A percentile compares a stretch with the other conserved stretches of the same genome.
These are phyloP conservation scores for Pandemis corylana DNA, from an alignment of 2,888 invertebrate genomes.

Conservation along the genomic window DNA sequence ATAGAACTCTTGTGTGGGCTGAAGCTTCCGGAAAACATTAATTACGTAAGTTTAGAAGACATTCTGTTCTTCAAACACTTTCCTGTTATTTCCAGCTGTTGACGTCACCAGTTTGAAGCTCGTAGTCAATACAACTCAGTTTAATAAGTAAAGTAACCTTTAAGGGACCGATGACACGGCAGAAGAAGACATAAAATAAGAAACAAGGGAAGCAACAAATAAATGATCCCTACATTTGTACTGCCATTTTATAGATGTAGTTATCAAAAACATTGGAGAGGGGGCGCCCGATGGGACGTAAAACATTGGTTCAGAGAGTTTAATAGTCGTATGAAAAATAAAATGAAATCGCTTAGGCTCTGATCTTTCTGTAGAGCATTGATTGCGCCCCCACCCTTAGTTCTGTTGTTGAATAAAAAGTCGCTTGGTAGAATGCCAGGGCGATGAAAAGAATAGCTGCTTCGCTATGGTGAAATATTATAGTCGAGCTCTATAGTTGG, in stretches of 20 bases:
- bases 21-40: constrained; percentile 61
- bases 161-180: constrained; percentile 7
- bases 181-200: constrained; percentile 32
- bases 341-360: constrained; percentile 65
- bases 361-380: constrained; percentile 72
- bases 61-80: constrained; percentile 21
- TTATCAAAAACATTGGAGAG: constrained; percentile 35
- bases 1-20: constrained; percentile 50
- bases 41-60: constrained; percentile 56
- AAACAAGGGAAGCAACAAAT: constrained; percentile 28
- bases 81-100: constrained; percentile 2
- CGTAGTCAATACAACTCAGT: constrained; percentile 5
- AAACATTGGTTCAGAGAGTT: constrained; percentile 52
- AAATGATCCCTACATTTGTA: constrained; percentile 26
- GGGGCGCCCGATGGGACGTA: constrained; percentile 29
- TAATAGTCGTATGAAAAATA: constrained; percentile 64
- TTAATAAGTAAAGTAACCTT: background rate
- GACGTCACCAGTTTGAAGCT: background rate
- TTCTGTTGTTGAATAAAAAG: constrained; percentile 77
- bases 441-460: constrained; percentile 73
- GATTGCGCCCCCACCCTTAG: constrained; percentile 72
- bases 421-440: constrained; percentile 79
- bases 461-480: constrained; percentile 69
- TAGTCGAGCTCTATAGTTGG: constrained; percentile 57
- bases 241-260: constrained; percentile 33